Evolutionary conservation across 2,888 invertebrate genomes (phyloP).

Genomic region (Macrophya annulata): DNA sequence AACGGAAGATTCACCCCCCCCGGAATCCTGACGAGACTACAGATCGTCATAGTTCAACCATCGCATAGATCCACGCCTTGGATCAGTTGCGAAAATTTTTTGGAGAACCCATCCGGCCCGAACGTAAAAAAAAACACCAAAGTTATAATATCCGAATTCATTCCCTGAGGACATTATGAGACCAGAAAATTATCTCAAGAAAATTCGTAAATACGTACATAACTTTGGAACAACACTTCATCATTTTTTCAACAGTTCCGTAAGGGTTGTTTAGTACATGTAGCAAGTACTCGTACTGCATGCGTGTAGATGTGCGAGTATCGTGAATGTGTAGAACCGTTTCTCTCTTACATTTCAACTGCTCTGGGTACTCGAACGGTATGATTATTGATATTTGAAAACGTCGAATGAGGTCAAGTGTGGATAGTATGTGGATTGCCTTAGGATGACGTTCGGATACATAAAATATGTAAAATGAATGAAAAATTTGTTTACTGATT

Average conservation of each 20-base stretch:
- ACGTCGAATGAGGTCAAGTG: not conserved
- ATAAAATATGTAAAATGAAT: not conserved
- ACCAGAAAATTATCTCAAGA: not conserved
- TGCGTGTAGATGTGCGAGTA: too few relatives aligned
- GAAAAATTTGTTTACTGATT: not conserved
- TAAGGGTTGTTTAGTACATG: too few relatives aligned
- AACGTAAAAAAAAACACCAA: not conserved
- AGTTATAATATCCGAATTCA: not conserved
- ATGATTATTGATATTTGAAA: not conserved
- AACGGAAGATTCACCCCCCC: conserved; percentile 26
- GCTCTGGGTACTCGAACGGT: not conserved
- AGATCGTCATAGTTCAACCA: conserved; percentile 9
- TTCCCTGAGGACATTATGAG: not conserved
- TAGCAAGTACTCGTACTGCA: too few relatives aligned
- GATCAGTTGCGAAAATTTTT: not conserved
- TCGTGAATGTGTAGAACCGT: too few relatives aligned
- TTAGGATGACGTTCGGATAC: not conserved
- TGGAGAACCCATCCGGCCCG: not conserved
- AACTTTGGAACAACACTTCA: not conserved
- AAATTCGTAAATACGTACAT: not conserved
- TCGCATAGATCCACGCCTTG: conserved; percentile 8
- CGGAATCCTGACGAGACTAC: conserved; percentile 33
- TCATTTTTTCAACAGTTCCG: not conserved
- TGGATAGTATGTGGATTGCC: too few relatives aligned
- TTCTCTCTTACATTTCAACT: not conserved